Base-by-base conservation (phyloP, 1,140 invertebrate genomes). In the Tyrophagus putrescentiae region DNA sequence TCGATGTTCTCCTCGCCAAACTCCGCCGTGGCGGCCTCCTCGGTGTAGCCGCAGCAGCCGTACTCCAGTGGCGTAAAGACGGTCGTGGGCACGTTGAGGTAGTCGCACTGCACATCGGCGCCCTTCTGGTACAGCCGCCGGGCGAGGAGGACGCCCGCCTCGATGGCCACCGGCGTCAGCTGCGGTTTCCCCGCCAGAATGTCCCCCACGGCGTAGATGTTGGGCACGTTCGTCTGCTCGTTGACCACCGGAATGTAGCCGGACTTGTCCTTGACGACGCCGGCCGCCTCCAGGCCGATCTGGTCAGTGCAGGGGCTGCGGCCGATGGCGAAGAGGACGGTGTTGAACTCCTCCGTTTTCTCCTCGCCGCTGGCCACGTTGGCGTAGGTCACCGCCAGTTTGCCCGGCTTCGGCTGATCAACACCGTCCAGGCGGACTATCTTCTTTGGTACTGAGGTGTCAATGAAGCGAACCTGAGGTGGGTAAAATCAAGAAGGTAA, bases 61-160 rank as follows among this genome's bases (percentile, higher is more conserved):
- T 98, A 99, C 76, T 98, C 95, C 3, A 97, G 68, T 13, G 93
- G 93, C 36, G 89, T 94, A 71, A 98, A 98, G 6, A 99, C 83
- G 7, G 93, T 97, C 33, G 94, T 98, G 29, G 94, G 86, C 5
- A 98, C 84, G 73, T 92, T 91, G 0, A 53, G 56, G 42, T 64
- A 68, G 62, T 69, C 64, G 62, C 62, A 66, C 61, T 65, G 29
- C 42, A 70, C 67, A 66, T 64, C 60, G 29, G 62, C 61, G 13
- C 13, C 21, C 29, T 73, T 21, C n/a, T 5, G 52, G 60, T 62
- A 65, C 2, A 79, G 59, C 52, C 77, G 65, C 13, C 67, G 64
- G 1, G 90, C 85, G 18, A 98, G 73, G 54, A 94, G 73, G 63
- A 83, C 79, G 27, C 94, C 94, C 33, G 93, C 89, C 68, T 93